These are phyloP conservation scores for Smutsia gigantea DNA, from an alignment of 2,797 vertebrate species.

Conservation along the genomic window DNA sequence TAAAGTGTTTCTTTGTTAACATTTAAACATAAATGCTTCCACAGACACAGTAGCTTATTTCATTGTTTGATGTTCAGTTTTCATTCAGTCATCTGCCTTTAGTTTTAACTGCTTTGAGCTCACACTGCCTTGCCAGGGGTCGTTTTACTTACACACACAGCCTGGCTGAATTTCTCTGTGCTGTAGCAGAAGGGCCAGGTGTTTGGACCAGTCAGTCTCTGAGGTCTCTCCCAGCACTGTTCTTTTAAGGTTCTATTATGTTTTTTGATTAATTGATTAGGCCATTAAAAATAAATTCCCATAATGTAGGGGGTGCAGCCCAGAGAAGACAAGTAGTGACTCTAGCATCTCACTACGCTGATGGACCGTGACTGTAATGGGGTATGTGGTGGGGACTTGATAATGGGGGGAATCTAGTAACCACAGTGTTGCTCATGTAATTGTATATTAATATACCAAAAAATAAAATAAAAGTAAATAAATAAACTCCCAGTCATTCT, in stretches of 20 bases:
- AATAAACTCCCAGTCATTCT: not conserved
- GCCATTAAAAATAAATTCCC: not conserved
- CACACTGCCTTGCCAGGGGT: not conserved
- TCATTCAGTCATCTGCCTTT: not conserved
- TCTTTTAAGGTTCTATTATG: not conserved
- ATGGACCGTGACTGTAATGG: no score
- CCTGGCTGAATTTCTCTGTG: not conserved
- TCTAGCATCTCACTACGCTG: no score
- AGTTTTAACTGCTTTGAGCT: not conserved
- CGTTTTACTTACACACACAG: fast-evolving
- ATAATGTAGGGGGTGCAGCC: no score
- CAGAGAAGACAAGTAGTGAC: no score
- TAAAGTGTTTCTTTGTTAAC: not conserved
- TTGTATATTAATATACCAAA: no score
- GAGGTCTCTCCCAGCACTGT: not conserved
- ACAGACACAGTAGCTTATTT: not conserved
- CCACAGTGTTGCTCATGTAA: no score
- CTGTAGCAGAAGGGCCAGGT: not conserved
- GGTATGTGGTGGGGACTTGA: no score
- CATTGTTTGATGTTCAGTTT: not conserved
- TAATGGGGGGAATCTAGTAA: no score
- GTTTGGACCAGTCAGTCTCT: not conserved
- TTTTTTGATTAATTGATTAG: not conserved
- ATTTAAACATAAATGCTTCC: not conserved
- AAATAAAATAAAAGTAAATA: not conserved